Evolutionary conservation across 2,888 invertebrate species (phyloP), one percentile per base, ranked within the genome.

Genomic region (Ellobium chinense): DNA sequence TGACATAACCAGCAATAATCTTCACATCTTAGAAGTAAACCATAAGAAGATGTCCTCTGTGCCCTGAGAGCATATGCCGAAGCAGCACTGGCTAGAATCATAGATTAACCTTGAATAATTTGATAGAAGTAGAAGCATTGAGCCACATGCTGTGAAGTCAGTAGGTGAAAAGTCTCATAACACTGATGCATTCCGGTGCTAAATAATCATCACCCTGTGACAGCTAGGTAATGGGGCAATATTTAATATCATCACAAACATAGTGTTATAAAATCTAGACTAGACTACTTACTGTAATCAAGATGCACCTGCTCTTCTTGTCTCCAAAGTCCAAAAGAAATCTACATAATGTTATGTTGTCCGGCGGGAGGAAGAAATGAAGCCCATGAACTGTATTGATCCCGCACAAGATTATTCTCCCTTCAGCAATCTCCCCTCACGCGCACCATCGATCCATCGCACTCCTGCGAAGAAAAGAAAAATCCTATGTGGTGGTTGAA

Each of bases 261-360:
- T n/a, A n/a, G n/a, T n/a, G n/a, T n/a, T n/a, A n/a, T n/a, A n/a
- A n/a, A n/a, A n/a, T n/a, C n/a, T n/a, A 46, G 18, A 46, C 46
- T 46, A 12, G 9, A 46, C 7, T 7, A 46, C 46, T 46, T 46
- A 46, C 46, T 46, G 46, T 46, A 72, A 72, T 72, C 56, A 72
- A 34, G 2, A 56, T 14, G 72, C 36, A 72, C 72, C 34, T 72
- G 72, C 24, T 37, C 37, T 18, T 36, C 72, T 58, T 72, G 24
- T 58, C 34, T 34, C 58, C 72, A n/a, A n/a, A n/a, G n/a, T 29
- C 66, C 21, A 54, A 56, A 76, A 66, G 76, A 76, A 76, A 76
- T 76, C 76, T 76, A 76, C 76, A 76, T 76, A 76, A 76, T 76
- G 76, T 76, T 76, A 76, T 76, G 76, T 66, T 65, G 76, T 76